phyloP scores from a whole-genome alignment of 2,113 vertebrate genomes.

The Ageneiosus marmoratus region DNA sequence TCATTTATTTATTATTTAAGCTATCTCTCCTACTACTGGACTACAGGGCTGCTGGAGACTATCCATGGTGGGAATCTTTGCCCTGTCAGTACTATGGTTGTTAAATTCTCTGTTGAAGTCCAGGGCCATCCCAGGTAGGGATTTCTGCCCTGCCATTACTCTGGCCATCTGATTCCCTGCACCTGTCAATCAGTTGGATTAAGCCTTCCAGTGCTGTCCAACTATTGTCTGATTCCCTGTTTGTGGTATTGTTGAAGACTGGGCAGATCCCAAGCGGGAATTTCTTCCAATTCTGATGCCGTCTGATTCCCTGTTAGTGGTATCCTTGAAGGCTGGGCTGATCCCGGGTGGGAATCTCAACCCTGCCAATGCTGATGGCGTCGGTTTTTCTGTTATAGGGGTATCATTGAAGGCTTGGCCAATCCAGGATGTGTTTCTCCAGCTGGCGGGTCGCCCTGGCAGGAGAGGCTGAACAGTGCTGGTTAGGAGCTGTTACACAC shows the following conservation, averaged over 20 bases:
- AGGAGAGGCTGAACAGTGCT: conserved; percentile 3
- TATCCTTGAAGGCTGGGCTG: not conserved
- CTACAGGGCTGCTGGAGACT: too few relatives aligned
- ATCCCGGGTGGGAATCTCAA: not conserved
- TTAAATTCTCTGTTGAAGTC: not conserved
- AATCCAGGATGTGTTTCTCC: conserved; percentile 13
- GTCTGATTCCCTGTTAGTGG: not conserved
- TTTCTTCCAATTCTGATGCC: not conserved
- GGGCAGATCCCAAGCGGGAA: not conserved
- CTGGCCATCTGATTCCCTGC: not conserved
- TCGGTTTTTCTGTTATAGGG: not conserved
- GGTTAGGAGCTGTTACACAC: conserved; percentile 16
- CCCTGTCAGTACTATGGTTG: not conserved
- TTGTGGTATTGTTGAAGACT: not conserved
- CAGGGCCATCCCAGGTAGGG: not conserved
- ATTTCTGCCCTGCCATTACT: not conserved
- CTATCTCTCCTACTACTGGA: too few relatives aligned
- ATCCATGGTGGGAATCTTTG: not conserved
- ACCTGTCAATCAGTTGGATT: not conserved
- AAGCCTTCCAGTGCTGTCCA: not conserved
- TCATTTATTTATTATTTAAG: not conserved
- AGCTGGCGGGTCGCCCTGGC: conserved; percentile 32
- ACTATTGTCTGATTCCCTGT: not conserved
- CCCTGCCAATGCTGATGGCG: not conserved
- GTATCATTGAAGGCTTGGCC: not conserved